phyloP scores from a whole-genome alignment of 2,113 vertebrate genomes.

The Romanogobio albipinnatus region DNA sequence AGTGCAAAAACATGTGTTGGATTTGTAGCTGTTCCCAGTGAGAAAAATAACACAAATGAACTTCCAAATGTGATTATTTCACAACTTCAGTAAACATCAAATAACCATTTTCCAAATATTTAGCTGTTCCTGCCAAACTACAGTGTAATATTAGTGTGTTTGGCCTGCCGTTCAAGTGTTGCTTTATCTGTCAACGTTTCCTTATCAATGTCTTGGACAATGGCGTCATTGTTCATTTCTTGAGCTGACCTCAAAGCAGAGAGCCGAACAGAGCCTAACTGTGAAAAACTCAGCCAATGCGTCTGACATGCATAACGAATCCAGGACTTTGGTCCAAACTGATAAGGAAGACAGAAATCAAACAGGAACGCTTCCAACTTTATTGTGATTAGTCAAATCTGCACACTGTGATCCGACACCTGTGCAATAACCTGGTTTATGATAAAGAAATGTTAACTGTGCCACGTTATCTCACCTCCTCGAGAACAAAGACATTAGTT shows the following conservation, averaged over 20 bases:
- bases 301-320: neutral
- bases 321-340: neutral
- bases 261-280: neutral
- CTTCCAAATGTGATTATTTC: neutral
- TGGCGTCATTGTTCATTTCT: conserved; percentile 1
- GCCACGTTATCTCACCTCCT: conserved; percentile 18
- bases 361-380: neutral
- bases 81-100: neutral
- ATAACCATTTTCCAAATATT: neutral
- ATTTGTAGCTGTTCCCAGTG: neutral
- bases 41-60: neutral
- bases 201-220: conserved; percentile 8
- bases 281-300: neutral
- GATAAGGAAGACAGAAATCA: neutral
- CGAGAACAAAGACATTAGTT: conserved; percentile 34
- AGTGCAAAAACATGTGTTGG: neutral
- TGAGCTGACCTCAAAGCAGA: conserved; percentile 28
- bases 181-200: neutral
- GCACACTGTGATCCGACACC: neutral
- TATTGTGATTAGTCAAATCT: neutral
- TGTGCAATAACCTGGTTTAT: conserved; percentile 16
- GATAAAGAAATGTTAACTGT: conserved; percentile 28
- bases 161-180: neutral
- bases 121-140: neutral
- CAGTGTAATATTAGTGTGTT: neutral